A percentile compares a stretch with the other conserved stretches of the same genome.
phyloP scores from a whole-genome alignment of 2,888 invertebrate genomes.

The Prosopocoilus inquinatus region DNA sequence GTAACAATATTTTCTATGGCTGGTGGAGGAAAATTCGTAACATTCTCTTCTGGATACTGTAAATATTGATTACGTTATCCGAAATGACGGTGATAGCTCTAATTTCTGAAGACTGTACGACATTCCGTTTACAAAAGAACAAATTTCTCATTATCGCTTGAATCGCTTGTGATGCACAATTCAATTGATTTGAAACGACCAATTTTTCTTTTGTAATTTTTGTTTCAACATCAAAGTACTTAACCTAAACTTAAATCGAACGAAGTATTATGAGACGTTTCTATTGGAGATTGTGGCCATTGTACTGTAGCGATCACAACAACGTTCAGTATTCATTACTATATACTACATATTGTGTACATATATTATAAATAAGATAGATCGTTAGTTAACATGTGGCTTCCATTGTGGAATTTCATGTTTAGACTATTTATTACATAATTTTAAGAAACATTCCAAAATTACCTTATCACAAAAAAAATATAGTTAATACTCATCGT shows the following conservation, averaged over 20 bases:
- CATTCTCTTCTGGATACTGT: not conserved
- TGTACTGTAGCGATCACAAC: constrained; percentile 37
- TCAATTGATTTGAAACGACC: not conserved
- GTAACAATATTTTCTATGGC: constrained; percentile 5
- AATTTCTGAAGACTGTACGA: constrained; percentile 5
- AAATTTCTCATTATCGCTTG: not conserved
- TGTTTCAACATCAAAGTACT: constrained; percentile 8
- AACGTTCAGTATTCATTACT: constrained; percentile 42
- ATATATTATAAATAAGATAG: constrained; percentile 27
- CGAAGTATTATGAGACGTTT: constrained; percentile 21
- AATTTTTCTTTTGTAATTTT: constrained; percentile 5
- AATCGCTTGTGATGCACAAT: constrained; percentile 6
- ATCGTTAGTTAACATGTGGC: constrained; percentile 35
- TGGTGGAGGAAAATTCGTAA: constrained; percentile 3
- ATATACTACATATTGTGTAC: constrained; percentile 38
- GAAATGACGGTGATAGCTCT: not conserved
- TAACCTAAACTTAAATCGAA: constrained; percentile 9
- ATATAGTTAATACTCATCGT: constrained; percentile 46
- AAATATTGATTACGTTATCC: not conserved
- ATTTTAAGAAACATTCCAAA: constrained; percentile 42
- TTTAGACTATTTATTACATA: constrained; percentile 32
- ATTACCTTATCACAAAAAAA: constrained; percentile 30
- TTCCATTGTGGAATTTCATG: constrained; percentile 37
- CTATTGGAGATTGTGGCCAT: constrained; percentile 38
- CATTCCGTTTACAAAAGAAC: constrained; percentile 9